These are phyloP conservation scores for Diorhabda sublineata DNA, from an alignment of 1,140 invertebrate species.

Conservation along the genomic window DNA sequence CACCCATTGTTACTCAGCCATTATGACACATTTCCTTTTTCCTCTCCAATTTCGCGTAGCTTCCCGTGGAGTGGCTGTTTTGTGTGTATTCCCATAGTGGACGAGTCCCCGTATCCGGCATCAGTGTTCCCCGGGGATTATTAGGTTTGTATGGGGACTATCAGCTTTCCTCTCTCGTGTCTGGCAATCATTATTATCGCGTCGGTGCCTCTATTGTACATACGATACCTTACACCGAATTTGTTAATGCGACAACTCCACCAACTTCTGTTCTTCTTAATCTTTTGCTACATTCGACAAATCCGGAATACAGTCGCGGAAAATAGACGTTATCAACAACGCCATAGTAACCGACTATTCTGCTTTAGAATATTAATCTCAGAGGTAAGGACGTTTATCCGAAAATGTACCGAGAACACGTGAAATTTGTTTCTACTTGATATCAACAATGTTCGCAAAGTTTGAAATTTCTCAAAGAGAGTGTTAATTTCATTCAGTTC, in stretches of 20 bases:
- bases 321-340: too few relatives aligned
- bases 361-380: too few relatives aligned
- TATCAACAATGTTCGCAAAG: too few relatives aligned
- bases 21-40: conserved; percentile 10
- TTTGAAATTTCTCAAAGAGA: too few relatives aligned
- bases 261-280: not conserved
- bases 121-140: conserved; percentile 23
- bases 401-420: too few relatives aligned
- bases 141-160: conserved; percentile 24
- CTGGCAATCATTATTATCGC: conserved; percentile 14
- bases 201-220: not conserved
- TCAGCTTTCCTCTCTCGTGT: conserved; percentile 13
- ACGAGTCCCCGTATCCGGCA: conserved; percentile 22
- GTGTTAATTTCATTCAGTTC: too few relatives aligned
- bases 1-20: conserved; percentile 6
- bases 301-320: too few relatives aligned
- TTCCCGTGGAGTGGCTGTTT: conserved; percentile 18
- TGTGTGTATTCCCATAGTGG: conserved; percentile 25
- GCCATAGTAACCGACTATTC: too few relatives aligned
- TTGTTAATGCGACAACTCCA: not conserved
- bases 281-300: not conserved
- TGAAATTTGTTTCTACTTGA: too few relatives aligned
- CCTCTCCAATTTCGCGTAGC: conserved; percentile 11
- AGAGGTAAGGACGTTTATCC: too few relatives aligned
- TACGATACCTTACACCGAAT: not conserved